Evolutionary conservation across 2,797 vertebrate species (phyloP), one percentile per base, ranked within the genome.

Genomic region (Falco biarmicus): DNA sequence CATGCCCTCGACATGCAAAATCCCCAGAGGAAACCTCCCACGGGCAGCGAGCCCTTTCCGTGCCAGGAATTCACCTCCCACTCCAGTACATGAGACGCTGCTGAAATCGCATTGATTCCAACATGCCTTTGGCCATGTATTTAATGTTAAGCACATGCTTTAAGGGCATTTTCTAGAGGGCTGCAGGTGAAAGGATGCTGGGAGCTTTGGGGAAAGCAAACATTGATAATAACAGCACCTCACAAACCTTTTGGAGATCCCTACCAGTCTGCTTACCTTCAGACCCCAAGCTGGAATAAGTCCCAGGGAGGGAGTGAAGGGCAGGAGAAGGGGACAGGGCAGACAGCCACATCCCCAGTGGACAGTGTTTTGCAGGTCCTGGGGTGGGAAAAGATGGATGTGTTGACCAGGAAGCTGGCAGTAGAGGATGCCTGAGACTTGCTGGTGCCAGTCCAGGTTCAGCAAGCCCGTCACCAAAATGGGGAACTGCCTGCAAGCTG

Each of bases 41-140:
- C 0, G 2, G 47, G 20, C n/a, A 53, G 9, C 1, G 2, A 88
- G 19, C 21, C 15, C 45, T 86, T 79, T 45, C 56, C 2, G 0
- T n/a, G 28, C 7, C 45, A 32, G 69, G 45, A 59, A 39, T 47
- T 83, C 47, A 50, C 12, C 59, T 71, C 60, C 45, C 24, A 6
- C 51, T 66, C 26, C 56, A 45, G 24, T 41, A 70, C 26, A 47
- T 5, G 13, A 53, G 22, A 29, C 13, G 4, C 34, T 76, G 64
- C 54, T 68, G 54, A 82, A 63, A 34, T 45, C 37, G 6, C 53
- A 32, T 18, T 21, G 53, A 37, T 50, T 71, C 32, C 19, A 34
- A 43, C 16, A 5, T 11, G 13, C 14, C 21, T 69, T 51, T 39
- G 57, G 13, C 13, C 29, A 2, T 6, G 26, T 53, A 13, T 57